Percentiles rank a stretch among this genome's conserved stretches.
Conservation (phyloP, 2,888 invertebrate species). For the Oasisia sp. region DNA sequence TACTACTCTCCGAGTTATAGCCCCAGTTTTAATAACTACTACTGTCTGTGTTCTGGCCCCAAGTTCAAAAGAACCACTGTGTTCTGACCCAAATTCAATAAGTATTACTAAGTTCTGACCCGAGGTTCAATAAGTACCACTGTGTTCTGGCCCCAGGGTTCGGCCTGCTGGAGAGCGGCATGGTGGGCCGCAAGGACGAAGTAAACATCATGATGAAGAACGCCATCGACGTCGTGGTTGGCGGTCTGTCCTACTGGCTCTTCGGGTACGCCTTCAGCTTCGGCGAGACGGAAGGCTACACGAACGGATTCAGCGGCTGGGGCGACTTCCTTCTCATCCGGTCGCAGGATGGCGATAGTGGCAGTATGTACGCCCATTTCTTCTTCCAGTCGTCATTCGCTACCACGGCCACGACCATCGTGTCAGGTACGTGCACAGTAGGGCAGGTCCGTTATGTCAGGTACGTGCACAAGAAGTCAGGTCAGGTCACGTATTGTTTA, state of each 20-base stretch:
- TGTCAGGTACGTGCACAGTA: constrained; percentile 45
- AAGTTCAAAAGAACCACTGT: no score
- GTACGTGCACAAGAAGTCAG: no score
- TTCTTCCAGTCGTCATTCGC: constrained; percentile 76
- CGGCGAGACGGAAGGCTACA: constrained; percentile 44
- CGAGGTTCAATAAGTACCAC: neutral
- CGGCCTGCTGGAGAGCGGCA: constrained; percentile 92
- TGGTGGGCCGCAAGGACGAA: constrained; percentile 83
- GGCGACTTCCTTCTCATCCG: constrained; percentile 84
- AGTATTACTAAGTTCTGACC: neutral
- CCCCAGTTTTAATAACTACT: no score
- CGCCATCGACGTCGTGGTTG: constrained; percentile 91
- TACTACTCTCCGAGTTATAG: no score
- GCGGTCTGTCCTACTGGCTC: constrained; percentile 93
- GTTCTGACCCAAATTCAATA: neutral
- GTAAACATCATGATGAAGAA: constrained; percentile 99
- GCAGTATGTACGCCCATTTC: constrained; percentile 86
- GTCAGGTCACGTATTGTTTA: neutral
- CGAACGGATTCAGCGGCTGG: constrained; percentile 82
- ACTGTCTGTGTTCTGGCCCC: no score
- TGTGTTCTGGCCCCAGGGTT: constrained; percentile 74
- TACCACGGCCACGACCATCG: constrained; percentile 59
- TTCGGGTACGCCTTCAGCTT: constrained; percentile 69
- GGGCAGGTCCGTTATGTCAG: neutral
- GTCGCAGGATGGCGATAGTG: constrained; percentile 74